These are phyloP conservation scores for Helobdella robusta DNA, from an alignment of 2,888 invertebrate genomes.

Conservation along the genomic window DNA sequence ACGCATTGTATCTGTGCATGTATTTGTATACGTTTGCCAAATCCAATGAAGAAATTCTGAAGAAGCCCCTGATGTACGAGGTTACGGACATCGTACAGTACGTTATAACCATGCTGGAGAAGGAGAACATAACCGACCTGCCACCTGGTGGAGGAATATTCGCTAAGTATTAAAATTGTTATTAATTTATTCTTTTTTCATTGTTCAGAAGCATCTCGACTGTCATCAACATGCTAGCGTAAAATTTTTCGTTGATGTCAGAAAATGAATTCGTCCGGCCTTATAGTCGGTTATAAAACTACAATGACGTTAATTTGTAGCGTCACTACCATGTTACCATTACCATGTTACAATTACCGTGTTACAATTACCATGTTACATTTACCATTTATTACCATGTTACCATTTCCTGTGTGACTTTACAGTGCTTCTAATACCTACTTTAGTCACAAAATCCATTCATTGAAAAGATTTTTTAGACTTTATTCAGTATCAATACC, in stretches of 20 bases:
- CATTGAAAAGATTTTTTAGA: too few species aligned
- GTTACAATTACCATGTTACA: too few species aligned
- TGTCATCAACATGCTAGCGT: background rate
- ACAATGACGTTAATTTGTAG: too few species aligned
- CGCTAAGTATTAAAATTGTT: slow-evolving; percentile 66
- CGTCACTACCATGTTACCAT: too few species aligned
- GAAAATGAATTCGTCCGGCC: too few species aligned
- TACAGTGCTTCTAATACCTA: too few species aligned
- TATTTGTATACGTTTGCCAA: background rate
- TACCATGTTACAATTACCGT: too few species aligned
- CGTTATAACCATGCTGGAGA: slow-evolving; percentile 57
- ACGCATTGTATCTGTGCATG: background rate
- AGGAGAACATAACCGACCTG: slow-evolving; percentile 71
- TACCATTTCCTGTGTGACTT: too few species aligned
- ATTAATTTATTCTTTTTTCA: background rate
- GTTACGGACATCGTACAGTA: slow-evolving; percentile 55
- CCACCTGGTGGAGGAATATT: slow-evolving; percentile 86
- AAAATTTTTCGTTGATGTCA: background rate
- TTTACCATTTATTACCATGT: too few species aligned
- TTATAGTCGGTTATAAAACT: too few species aligned
- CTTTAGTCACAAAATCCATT: too few species aligned
- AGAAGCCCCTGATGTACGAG: slow-evolving; percentile 41
- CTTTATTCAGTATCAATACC: too few species aligned
- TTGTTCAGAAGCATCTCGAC: background rate
- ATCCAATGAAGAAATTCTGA: slow-evolving; percentile 34